A percentile compares a stretch with the other conserved stretches of the same genome.
phyloP scores from a whole-genome alignment of 2,113 vertebrate genomes.

The Hippopotamus amphibius region DNA sequence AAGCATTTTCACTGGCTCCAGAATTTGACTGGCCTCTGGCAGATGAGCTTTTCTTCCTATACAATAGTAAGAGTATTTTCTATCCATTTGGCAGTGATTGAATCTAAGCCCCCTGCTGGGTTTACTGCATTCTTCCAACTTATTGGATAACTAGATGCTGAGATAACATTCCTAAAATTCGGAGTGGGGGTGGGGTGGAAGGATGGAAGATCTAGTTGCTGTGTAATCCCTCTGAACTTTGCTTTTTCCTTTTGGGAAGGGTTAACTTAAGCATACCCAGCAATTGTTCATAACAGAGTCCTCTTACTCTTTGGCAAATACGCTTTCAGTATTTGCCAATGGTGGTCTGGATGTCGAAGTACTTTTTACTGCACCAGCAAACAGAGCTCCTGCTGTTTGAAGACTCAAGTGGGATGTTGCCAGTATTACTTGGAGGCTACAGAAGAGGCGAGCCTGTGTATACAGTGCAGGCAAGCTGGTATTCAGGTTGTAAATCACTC shows the following conservation, averaged over 20 bases:
- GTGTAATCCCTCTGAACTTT: conserved; percentile 81
- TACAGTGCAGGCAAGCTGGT: conserved; percentile 59
- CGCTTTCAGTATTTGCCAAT: background rate
- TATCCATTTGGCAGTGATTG: conserved; percentile 90
- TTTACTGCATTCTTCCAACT: conserved; percentile 91
- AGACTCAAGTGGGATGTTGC: conserved; percentile 35
- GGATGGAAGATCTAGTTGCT: conserved; percentile 65
- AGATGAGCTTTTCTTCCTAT: conserved; percentile 76
- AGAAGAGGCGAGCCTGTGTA: conserved; percentile 59
- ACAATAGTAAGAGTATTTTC: conserved; percentile 85
- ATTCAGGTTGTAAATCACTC: conserved; percentile 68
- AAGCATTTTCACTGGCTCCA: conserved; percentile 54
- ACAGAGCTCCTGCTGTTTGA: conserved; percentile 25
- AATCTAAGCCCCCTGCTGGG: conserved; percentile 89
- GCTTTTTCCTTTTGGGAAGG: conserved; percentile 76
- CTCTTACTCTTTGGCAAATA: conserved; percentile 51
- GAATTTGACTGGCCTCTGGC: conserved; percentile 48
- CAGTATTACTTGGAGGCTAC: background rate
- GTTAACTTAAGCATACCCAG: conserved; percentile 68
- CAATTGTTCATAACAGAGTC: conserved; percentile 63
- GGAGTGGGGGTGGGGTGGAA: conserved; percentile 84
- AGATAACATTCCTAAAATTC: conserved; percentile 92
- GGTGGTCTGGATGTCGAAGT: conserved; percentile 16
- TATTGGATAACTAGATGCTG: conserved; percentile 91
- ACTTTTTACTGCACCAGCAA: conserved; percentile 54